Evolutionary conservation across 2,797 vertebrate species (phyloP), one percentile per base, ranked within the genome.

Genomic region (Notolabrus celidotus): DNA sequence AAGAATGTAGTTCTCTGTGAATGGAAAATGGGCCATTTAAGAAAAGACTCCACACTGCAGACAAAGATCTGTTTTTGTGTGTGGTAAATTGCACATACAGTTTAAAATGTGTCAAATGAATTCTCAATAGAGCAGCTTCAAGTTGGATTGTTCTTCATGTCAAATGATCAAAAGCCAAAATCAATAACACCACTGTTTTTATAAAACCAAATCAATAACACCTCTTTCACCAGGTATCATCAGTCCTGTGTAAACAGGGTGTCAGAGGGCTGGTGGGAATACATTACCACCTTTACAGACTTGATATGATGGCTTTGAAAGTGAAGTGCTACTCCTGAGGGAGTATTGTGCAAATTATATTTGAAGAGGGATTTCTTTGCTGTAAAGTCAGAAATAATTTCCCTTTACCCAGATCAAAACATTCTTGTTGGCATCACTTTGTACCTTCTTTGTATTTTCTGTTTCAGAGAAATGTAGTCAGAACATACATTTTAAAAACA

Each of bases 11-110:
- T 31, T 77, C 50, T 67, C 29, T 23, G 38, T 60, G 10, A 58
- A 50, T 62, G 17, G 52, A 85, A 83, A 53, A 54, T 36, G 76
- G 78, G 77, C 49, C 76, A 73, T 29, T 51, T 27, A 49, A 65
- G 19, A 33, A 52, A 5, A 63, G 23, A 46, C 51, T 29, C 31
- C 2, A 46, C 12, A 17, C 25, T 16, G 33, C 14, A 49, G 43
- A 63, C 53, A 72, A 43, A 67, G 41, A 27, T 25, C 7, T 64
- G 22, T 47, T 79, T 54, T 53, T 17, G n/a, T 41, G 39, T 20
- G 22, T 17, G 52, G 42, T 52, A 31, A 75, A 47, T 47, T 50
- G 33, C 4, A 25, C 25, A 49, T 19, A 25, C 12, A 47, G 56
- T 57, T 53, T 39, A 8, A 1, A 49, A 59, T 25, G 47, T 23